These are phyloP conservation scores for Daphoenositta chrysoptera DNA, from an alignment of 2,113 vertebrate species.

Conservation along the genomic window DNA sequence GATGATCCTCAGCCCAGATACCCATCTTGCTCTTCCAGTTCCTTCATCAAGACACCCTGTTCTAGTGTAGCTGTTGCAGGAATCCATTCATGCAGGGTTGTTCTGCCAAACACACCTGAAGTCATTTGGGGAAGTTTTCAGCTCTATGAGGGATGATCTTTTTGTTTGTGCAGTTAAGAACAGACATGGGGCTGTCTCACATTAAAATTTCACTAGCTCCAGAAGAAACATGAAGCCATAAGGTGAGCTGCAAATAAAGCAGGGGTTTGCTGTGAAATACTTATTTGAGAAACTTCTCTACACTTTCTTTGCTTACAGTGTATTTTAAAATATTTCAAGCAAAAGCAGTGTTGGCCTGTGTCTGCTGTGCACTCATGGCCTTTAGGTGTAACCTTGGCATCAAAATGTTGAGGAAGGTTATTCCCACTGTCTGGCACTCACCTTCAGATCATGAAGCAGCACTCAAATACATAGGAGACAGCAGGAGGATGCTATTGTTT, in stretches of 20 bases:
- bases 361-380: background rate
- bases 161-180: background rate
- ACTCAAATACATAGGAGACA: background rate
- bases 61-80: background rate
- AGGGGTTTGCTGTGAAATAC: background rate
- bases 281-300: background rate
- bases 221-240: background rate
- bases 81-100: background rate
- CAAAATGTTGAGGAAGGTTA: background rate
- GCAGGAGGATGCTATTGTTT: background rate
- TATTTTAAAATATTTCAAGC: background rate
- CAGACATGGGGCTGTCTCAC: background rate
- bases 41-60: background rate
- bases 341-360: background rate
- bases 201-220: background rate
- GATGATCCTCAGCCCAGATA: background rate
- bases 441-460: background rate
- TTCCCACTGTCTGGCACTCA: background rate
- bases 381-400: background rate
- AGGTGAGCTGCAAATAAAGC: background rate
- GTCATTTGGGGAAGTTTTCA: background rate
- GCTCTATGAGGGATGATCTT: background rate
- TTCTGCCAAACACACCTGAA: background rate
- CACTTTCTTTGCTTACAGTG: background rate
- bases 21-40: background rate